A percentile compares a stretch with the other conserved stretches of the same genome.
Evolutionary conservation across 2,113 vertebrate genomes (phyloP).

Genomic region (Crotalus tigris): DNA sequence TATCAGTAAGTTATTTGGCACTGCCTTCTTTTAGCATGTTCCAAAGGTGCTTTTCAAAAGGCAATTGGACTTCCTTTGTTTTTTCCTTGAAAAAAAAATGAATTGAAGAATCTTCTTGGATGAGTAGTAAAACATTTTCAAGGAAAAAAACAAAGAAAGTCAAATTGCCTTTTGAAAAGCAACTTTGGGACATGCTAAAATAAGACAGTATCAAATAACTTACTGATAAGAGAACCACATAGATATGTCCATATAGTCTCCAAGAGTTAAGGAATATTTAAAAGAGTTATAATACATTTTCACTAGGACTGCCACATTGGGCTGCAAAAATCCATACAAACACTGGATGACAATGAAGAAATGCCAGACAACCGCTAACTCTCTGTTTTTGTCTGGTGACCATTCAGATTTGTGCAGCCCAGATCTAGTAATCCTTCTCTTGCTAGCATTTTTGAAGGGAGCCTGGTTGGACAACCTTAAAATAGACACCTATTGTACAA

Average conservation of each 20-base stretch:
- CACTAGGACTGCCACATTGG: neutral
- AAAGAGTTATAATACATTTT: neutral
- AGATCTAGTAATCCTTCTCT: neutral
- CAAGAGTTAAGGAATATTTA: neutral
- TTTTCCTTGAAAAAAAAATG: neutral
- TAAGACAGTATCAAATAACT: neutral
- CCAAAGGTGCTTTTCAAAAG: neutral
- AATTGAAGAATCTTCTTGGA: neutral
- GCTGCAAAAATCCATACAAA: neutral
- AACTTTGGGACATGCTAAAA: neutral
- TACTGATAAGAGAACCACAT: neutral
- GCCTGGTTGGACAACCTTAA: neutral
- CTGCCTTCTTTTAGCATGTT: too few species aligned
- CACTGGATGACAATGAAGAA: neutral
- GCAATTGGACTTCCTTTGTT: neutral
- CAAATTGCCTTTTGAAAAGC: neutral
- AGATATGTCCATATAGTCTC: neutral
- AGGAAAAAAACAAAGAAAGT: neutral
- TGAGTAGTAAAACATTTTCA: neutral
- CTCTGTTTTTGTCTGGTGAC: neutral
- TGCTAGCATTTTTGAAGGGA: neutral
- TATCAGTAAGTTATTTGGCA: too few species aligned
- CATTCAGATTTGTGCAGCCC: neutral
- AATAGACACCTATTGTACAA: accelerated
- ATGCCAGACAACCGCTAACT: neutral